Base-by-base conservation (phyloP, 64 coral and sea anemone species). In the Acropora tenuis region DNA sequence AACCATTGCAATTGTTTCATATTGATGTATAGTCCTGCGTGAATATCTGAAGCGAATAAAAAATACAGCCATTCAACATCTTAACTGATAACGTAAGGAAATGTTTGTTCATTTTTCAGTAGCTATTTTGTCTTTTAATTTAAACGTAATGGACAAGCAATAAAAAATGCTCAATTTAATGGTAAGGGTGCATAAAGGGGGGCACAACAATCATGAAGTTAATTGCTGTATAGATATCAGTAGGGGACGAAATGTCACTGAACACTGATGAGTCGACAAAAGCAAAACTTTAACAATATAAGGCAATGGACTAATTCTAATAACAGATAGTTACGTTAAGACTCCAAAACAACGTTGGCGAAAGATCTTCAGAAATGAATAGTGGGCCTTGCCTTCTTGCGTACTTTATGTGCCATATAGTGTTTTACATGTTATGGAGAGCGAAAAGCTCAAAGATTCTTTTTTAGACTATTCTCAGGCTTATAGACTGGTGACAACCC, bases 241-340 rank as follows among this genome's bases (percentile, higher is more conserved):
- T 12, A 63, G 11, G 2, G 11, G 60, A 15, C 6, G 42, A 68
- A 10, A 13, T 67, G 17, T 9, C 19, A 43, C 7, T 41, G 42
- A 46, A 13, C 66, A 7, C 8, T 15, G 5, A 85, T 72, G 82
- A 85, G 60, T 85, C 61, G 66, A 46, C 82, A 85, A 50, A 68
- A 71, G 67, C 50, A 57, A 7, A 58, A 57, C 11, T 4, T 11
- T 19, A 3, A 19, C 9, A 71, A 40, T 4, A 80, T 48, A 13
- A 63, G 13, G 60, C 50, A 41, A 0, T 60, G 52, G 41, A 5
- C 3, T 30, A 10, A 44, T 10, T 55, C 4, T 55, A 55, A 55
- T 10, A 5, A 55, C 10, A 7, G 41, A 57, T 81, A 41, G 18
- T 53, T 13, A 71, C 17, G 3, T 71, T 4, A 1, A 71, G 68